Base-by-base conservation (phyloP, 2,888 invertebrate species). In the Zeuzera pyrina region DNA sequence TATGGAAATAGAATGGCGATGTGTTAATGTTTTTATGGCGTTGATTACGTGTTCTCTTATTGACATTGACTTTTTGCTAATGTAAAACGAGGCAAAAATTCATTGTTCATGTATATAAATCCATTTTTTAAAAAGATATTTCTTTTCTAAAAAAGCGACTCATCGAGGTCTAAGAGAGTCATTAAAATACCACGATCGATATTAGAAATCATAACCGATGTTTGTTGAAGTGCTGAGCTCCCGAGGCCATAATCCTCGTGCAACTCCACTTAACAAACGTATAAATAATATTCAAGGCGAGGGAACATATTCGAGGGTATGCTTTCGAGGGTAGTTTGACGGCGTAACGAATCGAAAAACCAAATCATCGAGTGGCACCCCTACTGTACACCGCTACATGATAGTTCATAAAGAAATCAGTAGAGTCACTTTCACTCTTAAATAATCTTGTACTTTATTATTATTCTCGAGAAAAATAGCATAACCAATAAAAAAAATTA, bases 321-420 rank as follows among this genome's bases (percentile, higher is more conserved):
- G 57, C 58, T 53, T 57, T 67, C 61, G 74, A 77, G 81, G 81
- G 83, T 83, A 81, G 81, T 81, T 81, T 78, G 81, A 78, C 79
- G 76, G 81, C 83, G 81, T 83, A 83, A 83, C 83, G 83, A 83
- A 83, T 81, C 79, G 81, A 79, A 78, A 83, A 83, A 83, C 83
- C 83, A 83, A 83, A 83, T 83, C 81, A 83, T 81, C 78, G 78
- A 81, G 83, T 79, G 64, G 79, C 77, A 74, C 81, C 83, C 81
- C 81, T 78, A 70, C 65, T 57, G 72, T 57, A 73, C 64, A 66
- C 73, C 70, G 67, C 76, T 76, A 71, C 76, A 77, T 79, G 79
- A 83, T 83, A 83, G 81, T 81, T 79, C 60, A 58, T 54, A 58
- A 49, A 35, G 42, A 43, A 52, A 33, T 37, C 38, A 15, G 35